Evolutionary conservation across 2,888 invertebrate species (phyloP), one percentile per base, ranked within the genome.

Genomic region (Orchesella flavescens): DNA sequence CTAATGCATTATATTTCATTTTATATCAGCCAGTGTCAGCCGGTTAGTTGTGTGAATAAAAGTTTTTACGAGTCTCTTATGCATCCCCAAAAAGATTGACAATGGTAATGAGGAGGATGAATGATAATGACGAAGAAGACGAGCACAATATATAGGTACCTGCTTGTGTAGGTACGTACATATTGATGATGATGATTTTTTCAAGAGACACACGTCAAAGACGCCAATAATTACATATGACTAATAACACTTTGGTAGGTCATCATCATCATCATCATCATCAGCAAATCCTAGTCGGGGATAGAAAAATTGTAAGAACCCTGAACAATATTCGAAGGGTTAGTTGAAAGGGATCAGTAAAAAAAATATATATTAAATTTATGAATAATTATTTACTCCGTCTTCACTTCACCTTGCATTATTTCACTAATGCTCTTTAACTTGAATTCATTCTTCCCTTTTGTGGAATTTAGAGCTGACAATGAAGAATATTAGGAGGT

Each of bases 41-140:
- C 68, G 65, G 59, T 34, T 79, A 63, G 57, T 12, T 13, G 23
- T 13, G 23, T 7, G 34, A 24, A 73, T 21, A 15, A 57, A 21
- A 24, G 24, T 73, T 78, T 34, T 78, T 76, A 69, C 59, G 77
- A 75, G 34, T 44, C 17, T 9, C 19, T n/a, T 19, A 55, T 1
- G 19, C 44, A 49, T 49, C 24, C 21, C 9, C 46, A 46, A 72
- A 17, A 57, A 69, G 81, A 82, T 75, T 82, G 75, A 69, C 74
- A 73, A 59, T 24, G 63, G 74, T 57, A 75, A 74, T 74, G 61
- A 81, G 53, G 43, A 34, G 34, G 34, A 34, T n/a, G n/a, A 49
- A 65, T 21, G 73, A 81, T 82, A 82, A 82, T 82, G 81, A 82
- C 75, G 81, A 82, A 75, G 81, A 82, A 82, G 81, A 82, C 69